Percentiles rank a stretch among this genome's conserved stretches.
phyloP scores from a whole-genome alignment of 1,140 invertebrate species.

The Semibalanus balanoides region DNA sequence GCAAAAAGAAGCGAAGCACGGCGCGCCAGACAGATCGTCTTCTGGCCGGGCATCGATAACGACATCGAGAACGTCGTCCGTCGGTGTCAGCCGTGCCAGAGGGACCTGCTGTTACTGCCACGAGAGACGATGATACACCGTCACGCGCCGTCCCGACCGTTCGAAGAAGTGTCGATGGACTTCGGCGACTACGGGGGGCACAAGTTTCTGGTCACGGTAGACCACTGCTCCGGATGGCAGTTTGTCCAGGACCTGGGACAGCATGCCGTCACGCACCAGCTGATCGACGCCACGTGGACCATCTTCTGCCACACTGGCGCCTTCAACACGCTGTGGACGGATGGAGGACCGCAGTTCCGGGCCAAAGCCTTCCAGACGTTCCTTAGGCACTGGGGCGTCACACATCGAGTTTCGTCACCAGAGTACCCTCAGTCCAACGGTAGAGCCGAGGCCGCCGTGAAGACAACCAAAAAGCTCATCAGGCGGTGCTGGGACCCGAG shows the following conservation, averaged over 20 bases:
- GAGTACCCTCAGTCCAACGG: constrained; percentile 15
- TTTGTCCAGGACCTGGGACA: no score
- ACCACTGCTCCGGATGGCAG: no score
- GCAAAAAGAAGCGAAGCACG: constrained; percentile 9
- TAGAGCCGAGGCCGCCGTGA: no score
- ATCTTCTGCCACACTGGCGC: not conserved
- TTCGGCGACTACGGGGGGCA: constrained; percentile 18
- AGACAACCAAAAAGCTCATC: constrained; percentile 14
- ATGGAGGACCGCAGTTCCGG: no score
- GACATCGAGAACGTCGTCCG: constrained; percentile 19
- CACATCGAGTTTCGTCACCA: not conserved
- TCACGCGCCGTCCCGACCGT: constrained; percentile 18
- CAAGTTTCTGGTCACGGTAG: constrained; percentile 20
- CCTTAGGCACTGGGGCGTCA: no score
- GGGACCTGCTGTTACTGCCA: constrained; percentile 12
- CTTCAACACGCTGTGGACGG: not conserved
- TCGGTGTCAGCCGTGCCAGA: constrained; percentile 17
- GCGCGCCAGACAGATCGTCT: constrained; percentile 20
- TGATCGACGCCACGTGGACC: not conserved
- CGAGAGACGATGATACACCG: constrained; percentile 18
- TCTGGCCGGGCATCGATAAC: constrained; percentile 21
- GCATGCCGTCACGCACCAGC: no score
- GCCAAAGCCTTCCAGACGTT: no score
- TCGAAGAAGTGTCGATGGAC: constrained; percentile 22
- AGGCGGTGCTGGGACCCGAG: no score